A percentile compares a stretch with the other conserved stretches of the same genome.
These are phyloP conservation scores for Euura saliciscinereae DNA, from an alignment of 1,140 invertebrate species.

Conservation along the genomic window DNA sequence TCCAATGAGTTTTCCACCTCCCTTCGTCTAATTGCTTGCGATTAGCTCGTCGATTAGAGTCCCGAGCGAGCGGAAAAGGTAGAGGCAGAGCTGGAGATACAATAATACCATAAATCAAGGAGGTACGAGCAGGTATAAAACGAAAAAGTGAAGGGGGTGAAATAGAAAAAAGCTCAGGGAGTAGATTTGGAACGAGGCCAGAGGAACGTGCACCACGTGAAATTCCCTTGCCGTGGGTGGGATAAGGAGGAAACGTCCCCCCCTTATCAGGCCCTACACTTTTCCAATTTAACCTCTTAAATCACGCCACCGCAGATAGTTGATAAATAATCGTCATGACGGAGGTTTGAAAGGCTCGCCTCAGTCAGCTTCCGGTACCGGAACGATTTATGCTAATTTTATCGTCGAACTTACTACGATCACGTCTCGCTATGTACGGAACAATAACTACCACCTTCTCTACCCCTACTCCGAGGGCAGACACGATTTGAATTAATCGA, in stretches of 20 bases:
- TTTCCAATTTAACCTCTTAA: slow-evolving; percentile 43
- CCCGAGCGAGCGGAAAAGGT: background rate
- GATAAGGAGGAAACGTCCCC: background rate
- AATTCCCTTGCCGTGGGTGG: too few relatives aligned
- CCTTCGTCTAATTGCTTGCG: background rate
- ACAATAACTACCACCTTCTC: too few relatives aligned
- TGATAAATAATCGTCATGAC: slow-evolving; percentile 39
- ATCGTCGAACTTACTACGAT: too few relatives aligned
- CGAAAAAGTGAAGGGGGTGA: slow-evolving; percentile 8
- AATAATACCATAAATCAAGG: slow-evolving; percentile 6
- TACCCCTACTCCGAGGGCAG: too few relatives aligned
- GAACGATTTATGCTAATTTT: too few relatives aligned
- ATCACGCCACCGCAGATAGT: slow-evolving; percentile 42
- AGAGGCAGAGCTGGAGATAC: background rate
- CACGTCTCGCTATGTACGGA: too few relatives aligned
- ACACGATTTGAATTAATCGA: too few relatives aligned
- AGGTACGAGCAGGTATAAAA: slow-evolving; percentile 2
- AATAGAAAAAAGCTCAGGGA: background rate
- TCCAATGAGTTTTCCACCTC: background rate
- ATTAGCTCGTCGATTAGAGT: slow-evolving; percentile 1
- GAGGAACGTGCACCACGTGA: background rate
- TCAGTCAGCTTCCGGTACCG: too few relatives aligned
- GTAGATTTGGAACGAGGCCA: slow-evolving; percentile 1
- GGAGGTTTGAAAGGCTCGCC: background rate
- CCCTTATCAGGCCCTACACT: slow-evolving; percentile 25